These are phyloP conservation scores for Leptoclinus maculatus DNA, from an alignment of 2,797 vertebrate genomes.

Conservation along the genomic window DNA sequence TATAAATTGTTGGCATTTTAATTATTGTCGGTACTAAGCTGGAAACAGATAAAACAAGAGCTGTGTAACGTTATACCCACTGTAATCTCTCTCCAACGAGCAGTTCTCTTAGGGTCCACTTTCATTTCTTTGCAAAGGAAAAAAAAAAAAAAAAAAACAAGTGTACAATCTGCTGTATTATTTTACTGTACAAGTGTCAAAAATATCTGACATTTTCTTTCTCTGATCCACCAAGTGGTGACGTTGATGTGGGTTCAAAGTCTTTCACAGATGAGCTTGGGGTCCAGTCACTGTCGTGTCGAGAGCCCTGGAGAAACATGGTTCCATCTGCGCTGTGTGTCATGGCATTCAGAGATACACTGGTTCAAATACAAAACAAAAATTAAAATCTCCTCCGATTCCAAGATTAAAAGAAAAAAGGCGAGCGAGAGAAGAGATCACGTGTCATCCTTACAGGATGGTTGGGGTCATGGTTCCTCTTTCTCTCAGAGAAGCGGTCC, in stretches of 20 bases:
- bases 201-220: conserved; percentile 45
- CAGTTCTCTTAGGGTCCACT: conserved; percentile 25
- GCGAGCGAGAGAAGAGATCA: conserved; percentile 30
- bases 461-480: conserved; percentile 18
- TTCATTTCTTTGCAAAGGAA: conserved; percentile 44
- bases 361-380: conserved; percentile 48
- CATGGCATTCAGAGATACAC: conserved; percentile 45
- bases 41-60: conserved; percentile 35
- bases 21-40: conserved; percentile 70
- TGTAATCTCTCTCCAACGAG: conserved; percentile 44
- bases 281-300: conserved; percentile 17
- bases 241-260: not conserved
- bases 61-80: conserved; percentile 54
- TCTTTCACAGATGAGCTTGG: conserved; percentile 20
- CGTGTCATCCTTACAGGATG: conserved; percentile 38
- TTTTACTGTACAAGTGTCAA: conserved; percentile 64
- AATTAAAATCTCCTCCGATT: conserved; percentile 22
- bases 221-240: conserved; percentile 15
- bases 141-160: conserved; percentile 53
- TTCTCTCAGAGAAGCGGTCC: conserved; percentile 45
- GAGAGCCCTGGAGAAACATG: conserved; percentile 20
- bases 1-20: conserved; percentile 82
- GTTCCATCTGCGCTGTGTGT: conserved; percentile 27
- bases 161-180: conserved; percentile 54
- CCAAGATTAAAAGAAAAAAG: conserved; percentile 48